Conservation (phyloP, 2,797 vertebrate species). For the Mareca penelope region DNA sequence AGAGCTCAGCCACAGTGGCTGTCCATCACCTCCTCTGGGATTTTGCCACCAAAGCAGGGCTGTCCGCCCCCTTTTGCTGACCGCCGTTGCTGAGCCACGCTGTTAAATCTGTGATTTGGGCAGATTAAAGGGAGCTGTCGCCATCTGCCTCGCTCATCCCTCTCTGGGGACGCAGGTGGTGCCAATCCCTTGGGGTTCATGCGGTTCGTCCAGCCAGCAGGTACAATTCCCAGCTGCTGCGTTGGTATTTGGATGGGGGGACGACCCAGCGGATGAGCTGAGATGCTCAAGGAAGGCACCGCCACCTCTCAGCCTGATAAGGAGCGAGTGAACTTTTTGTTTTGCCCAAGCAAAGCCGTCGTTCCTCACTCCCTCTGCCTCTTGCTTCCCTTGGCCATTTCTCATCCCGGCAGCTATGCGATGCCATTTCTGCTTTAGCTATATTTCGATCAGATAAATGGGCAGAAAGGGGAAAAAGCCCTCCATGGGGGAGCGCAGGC, state of each 20-base stretch:
- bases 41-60: too few species aligned
- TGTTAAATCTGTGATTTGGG: neutral
- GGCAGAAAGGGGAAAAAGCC: neutral
- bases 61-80: neutral
- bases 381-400: neutral
- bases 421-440: neutral
- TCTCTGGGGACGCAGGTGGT: neutral
- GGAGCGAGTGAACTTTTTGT: neutral
- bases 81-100: rapidly evolving
- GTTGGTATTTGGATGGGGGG: neutral
- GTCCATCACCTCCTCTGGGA: rapidly evolving
- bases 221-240: neutral
- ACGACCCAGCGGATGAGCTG: neutral
- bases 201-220: neutral
- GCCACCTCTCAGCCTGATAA: neutral
- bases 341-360: neutral
- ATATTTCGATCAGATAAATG: neutral
- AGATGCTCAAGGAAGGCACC: neutral
- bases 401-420: neutral
- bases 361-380: neutral
- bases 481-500: neutral
- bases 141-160: neutral
- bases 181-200: neutral
- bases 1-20: neutral
- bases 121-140: neutral